Base-by-base conservation (phyloP, 1,140 invertebrate genomes). In the Archegozetes longisetosus region DNA sequence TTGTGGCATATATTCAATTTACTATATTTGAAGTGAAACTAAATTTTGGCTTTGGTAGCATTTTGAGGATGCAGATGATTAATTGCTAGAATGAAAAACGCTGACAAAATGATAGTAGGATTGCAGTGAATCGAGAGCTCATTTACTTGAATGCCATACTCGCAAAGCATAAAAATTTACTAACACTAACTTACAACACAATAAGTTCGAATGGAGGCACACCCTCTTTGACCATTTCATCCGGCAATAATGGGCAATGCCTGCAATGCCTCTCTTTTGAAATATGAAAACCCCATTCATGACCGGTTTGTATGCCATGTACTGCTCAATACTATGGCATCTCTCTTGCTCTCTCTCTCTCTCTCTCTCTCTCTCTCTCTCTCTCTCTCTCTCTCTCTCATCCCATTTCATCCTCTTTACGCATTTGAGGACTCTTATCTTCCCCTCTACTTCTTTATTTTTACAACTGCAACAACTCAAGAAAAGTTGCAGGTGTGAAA, bases 141-240 rank as follows among this genome's bases (percentile, higher is more conserved):
- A 55, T 32, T 20, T 52, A 58, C 40, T 22, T 56, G 26, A 17
- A 25, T 58, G 17, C 24, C 14, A 50, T 55, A 22, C 14, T 58
- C 55, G 4, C 6, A n/a, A 17, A n/a, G 47, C 20, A 64, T 53
- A 32, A 24, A 58, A 26, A 55, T 49, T 53, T 32, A 29, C 29
- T 57, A 25, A 63, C 50, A 62, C 52, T 48, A 28, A 64, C 53
- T 27, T 48, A 64, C 52, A 47, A 32, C 64, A 23, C 25, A 22
- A 47, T 62, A 9, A 49, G 24, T n/a, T 20, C 6, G 6, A 51
- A 25, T 22, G 50, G 32, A 40, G 32, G 32, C 32, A 40, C 32
- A 40, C 32, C 32, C 32, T 40, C 32, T 40, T 40, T 40, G 32
- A 40, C 32, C 32, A 40, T 40, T 40, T 40, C 32, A 40, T 40